Conservation (phyloP, 2,888 invertebrate species). For the Cantharis rustica region DNA sequence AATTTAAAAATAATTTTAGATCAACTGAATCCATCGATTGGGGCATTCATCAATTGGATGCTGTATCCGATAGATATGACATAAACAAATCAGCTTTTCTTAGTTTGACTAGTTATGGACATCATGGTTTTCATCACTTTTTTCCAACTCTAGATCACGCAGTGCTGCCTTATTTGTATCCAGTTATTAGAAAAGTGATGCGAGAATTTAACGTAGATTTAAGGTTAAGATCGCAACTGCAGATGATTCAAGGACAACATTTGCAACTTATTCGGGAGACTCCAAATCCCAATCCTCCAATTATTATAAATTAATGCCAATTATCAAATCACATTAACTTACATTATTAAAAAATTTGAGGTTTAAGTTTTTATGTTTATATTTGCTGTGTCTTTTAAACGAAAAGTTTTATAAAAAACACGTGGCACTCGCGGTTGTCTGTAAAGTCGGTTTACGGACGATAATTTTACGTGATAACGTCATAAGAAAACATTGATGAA, state of each 20-base stretch:
- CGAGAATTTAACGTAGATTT: conserved; percentile 65
- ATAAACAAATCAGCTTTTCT: conserved; percentile 69
- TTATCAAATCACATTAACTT: no score
- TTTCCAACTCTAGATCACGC: conserved; percentile 82
- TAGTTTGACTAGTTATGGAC: conserved; percentile 74
- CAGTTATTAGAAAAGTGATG: conserved; percentile 66
- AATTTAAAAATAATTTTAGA: conserved; percentile 32
- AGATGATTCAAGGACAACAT: conserved; percentile 70
- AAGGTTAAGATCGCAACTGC: conserved; percentile 59
- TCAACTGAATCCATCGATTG: conserved; percentile 62
- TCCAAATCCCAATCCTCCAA: conserved; percentile 51
- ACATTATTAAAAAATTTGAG: no score
- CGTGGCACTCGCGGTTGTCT: no score
- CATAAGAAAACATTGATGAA: no score
- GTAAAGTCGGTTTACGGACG: no score
- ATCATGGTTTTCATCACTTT: conserved; percentile 79
- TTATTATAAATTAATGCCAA: background rate
- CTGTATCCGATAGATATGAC: conserved; percentile 73
- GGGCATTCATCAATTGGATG: conserved; percentile 78
- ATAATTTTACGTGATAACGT: no score
- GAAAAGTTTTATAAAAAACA: no score
- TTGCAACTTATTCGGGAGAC: conserved; percentile 61
- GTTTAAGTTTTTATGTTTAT: no score
- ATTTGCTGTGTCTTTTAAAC: no score
- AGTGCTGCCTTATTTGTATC: conserved; percentile 68